A percentile compares a stretch with the other conserved stretches of the same genome.
Conservation (phyloP, 2,113 vertebrate species). For the Oncorhynchus masou region DNA sequence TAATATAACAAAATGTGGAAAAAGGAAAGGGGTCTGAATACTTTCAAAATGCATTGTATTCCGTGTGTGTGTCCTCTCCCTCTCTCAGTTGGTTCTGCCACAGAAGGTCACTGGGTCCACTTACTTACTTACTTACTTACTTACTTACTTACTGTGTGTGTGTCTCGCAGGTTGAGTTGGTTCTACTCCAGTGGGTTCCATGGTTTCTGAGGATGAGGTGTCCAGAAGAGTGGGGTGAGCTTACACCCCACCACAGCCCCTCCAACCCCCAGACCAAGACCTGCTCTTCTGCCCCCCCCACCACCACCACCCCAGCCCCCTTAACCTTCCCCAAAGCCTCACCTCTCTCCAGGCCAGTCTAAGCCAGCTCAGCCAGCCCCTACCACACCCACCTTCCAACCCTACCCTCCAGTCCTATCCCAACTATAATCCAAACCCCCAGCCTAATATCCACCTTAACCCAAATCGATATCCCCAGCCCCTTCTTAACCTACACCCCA, state of each 20-base stretch:
- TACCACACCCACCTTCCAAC: constrained; percentile 19
- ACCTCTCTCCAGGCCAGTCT: constrained; percentile 58
- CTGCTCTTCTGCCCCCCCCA: constrained; percentile 55
- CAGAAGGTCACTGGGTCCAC: too few relatives aligned
- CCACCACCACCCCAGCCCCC: constrained; percentile 56
- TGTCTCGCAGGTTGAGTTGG: constrained; percentile 66
- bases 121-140: too few relatives aligned
- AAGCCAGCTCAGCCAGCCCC: constrained; percentile 55
- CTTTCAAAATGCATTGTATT: too few relatives aligned
- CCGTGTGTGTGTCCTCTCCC: too few relatives aligned
- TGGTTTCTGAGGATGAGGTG: constrained; percentile 81
- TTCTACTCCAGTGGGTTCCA: constrained; percentile 79
- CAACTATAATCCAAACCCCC: constrained; percentile 23
- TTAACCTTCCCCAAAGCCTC: constrained; percentile 60
- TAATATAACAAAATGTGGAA: too few relatives aligned
- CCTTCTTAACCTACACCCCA: constrained; percentile 1
- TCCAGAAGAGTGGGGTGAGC: constrained; percentile 66
- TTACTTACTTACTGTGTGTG: too few relatives aligned
- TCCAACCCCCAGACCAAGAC: constrained; percentile 61
- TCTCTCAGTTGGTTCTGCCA: too few relatives aligned
- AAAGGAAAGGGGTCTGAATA: too few relatives aligned
- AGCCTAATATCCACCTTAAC: constrained; percentile 31
- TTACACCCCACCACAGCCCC: constrained; percentile 56
- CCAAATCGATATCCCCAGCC: not conserved
- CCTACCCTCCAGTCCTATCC: not conserved